Evolutionary conservation across 2,797 vertebrate genomes (phyloP).

Genomic region (Gymnoscopelus microlampas): DNA sequence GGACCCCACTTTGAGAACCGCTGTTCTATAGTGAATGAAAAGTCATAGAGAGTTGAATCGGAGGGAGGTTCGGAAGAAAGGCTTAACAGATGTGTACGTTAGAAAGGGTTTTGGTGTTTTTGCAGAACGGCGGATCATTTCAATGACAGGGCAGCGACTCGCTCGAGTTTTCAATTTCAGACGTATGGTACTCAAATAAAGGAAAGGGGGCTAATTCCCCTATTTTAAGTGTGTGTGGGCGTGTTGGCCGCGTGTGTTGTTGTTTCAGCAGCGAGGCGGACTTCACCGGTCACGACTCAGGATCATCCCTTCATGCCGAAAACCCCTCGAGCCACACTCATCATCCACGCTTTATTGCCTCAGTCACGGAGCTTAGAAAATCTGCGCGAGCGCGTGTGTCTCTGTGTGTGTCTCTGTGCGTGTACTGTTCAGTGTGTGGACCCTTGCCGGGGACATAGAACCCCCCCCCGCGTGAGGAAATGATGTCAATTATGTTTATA

Average conservation of each 20-base stretch:
- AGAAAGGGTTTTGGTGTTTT: too few relatives aligned
- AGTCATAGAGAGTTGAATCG: too few relatives aligned
- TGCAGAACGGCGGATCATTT: too few relatives aligned
- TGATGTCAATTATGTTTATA: background rate
- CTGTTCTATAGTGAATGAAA: too few relatives aligned
- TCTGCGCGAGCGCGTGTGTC: background rate
- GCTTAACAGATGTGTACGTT: too few relatives aligned
- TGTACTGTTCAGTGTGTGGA: background rate
- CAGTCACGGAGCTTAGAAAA: too few relatives aligned
- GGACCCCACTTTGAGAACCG: too few relatives aligned
- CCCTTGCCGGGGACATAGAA: constrained; percentile 14
- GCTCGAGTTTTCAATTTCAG: too few relatives aligned
- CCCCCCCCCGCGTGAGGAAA: background rate
- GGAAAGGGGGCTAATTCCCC: too few relatives aligned
- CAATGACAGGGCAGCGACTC: too few relatives aligned
- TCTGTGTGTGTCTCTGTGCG: background rate
- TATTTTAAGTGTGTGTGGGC: constrained; percentile 1
- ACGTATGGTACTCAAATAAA: too few relatives aligned
- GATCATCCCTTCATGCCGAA: constrained; percentile 17
- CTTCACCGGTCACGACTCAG: constrained; percentile 23
- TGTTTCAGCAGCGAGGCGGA: constrained; percentile 36
- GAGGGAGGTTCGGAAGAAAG: too few relatives aligned
- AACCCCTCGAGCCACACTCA: background rate
- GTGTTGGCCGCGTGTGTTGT: constrained; percentile 13
- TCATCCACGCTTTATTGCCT: constrained; percentile 1